Base-by-base conservation (phyloP, 35 echinoderm and acorn worm species). In the Amphiura filiformis region DNA sequence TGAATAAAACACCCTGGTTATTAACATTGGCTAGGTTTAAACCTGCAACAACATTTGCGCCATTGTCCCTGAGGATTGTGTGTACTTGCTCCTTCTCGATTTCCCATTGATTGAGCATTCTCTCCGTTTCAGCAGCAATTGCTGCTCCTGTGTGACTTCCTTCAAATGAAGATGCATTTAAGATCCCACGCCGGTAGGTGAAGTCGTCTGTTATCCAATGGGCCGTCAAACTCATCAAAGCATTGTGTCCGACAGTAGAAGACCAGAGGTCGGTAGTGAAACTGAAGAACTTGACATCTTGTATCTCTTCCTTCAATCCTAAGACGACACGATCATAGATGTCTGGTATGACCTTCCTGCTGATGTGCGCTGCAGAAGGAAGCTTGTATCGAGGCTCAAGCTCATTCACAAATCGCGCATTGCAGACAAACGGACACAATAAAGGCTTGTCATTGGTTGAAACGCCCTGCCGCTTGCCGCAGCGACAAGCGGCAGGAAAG, bases 21-120 rank as follows among this genome's bases (percentile, higher is more conserved):
- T 23, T 33, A 1, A 83, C 11, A 34, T 20, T 39, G 1, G 38
- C 32, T 33, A 12, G 7, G 2, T 39, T 11, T n/a, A 83, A 34
- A 1, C 81, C 81, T 20, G 39, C 38, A 1, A 83, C 81, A 42
- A 56, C 81, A 49, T 83, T 83, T 3, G 81, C 23, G 1, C 39
- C 39, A 49, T 83, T 83, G 31, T 83, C 81, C 61, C 3, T n/a
- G n/a, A n/a, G n/a, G n/a, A n/a, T 31, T 14, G 33, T 14, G 35
- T 28, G 23, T 13, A 15, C 14, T 83, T 56, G 28, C 1, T 41
- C n/a, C 32, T 49, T 49, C 31, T 83, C 47, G 11, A 83, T 20
- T 20, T 47, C 81, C 81, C 81, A 83, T 1, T 47, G 11, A 11
- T 83, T 34, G 13, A 83, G 81, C 81, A 83, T 83, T 41, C 39